Conservation (phyloP, 2,113 vertebrate genomes). For the Pan paniscus region DNA sequence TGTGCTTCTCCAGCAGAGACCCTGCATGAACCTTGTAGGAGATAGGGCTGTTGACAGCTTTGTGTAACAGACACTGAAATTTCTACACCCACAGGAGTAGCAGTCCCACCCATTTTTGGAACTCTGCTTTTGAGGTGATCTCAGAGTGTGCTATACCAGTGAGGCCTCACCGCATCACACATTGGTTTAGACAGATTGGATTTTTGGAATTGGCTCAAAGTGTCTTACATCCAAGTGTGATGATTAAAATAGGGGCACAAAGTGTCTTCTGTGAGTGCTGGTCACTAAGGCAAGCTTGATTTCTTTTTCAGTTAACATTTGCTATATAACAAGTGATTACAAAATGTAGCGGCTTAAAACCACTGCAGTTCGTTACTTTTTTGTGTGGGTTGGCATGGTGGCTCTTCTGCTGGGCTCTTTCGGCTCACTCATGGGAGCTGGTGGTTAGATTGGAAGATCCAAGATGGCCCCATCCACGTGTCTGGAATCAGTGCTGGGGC, state of each 20-base stretch:
- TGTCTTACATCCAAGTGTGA: background rate
- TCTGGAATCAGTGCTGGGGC: background rate
- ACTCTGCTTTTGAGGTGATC: background rate
- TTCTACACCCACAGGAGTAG: background rate
- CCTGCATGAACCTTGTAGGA: background rate
- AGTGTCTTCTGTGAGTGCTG: background rate
- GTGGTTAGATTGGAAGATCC: background rate
- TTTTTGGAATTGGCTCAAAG: background rate
- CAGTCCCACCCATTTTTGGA: background rate
- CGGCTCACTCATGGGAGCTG: background rate
- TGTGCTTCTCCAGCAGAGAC: background rate
- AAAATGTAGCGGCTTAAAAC: background rate
- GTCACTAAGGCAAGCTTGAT: background rate
- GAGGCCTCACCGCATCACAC: background rate
- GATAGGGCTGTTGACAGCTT: background rate
- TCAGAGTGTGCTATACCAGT: background rate
- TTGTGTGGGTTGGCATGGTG: background rate
- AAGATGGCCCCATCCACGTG: fast-evolving
- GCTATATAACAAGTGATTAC: background rate
- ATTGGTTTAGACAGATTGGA: background rate
- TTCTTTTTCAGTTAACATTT: background rate
- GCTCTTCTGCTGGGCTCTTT: background rate
- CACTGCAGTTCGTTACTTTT: background rate
- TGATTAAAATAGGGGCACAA: background rate
- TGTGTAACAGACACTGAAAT: background rate